Evolutionary conservation across 2,113 vertebrate species (phyloP), one percentile per base, ranked within the genome.

Genomic region (Lathamus discolor): DNA sequence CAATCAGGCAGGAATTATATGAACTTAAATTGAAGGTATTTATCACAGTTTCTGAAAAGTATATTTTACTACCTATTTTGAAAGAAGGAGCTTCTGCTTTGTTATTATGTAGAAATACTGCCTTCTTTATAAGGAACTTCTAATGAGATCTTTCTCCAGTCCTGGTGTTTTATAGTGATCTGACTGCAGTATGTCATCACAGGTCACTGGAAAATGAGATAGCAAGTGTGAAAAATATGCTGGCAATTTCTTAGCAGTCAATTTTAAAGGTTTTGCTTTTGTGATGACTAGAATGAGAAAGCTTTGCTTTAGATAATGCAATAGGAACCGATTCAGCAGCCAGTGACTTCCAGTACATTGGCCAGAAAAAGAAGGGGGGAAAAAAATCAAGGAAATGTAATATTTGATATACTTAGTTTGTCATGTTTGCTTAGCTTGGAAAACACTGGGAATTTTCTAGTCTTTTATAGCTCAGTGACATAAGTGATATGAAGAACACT

Each of bases 1-100:
- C 90, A 91, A 68, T 93, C 86, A 80, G n/a, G 44, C 68, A 89
- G 64, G 74, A 95, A 81, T 88, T 83, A 75, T 39, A 52, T 69
- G 70, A 82, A 87, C 46, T 63, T 92, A 80, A 90, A 94, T 91
- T 89, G 48, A 76, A 87, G 74, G 80, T 92, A 87, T 95, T 96
- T 95, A 81, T 91, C 55, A 74, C 57, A 51, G 31, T 81, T 88
- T 92, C 85, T 85, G 57, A 77, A 79, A 91, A 80, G 62, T 70
- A 74, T 92, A 81, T 88, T 81, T 92, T 86, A 57, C 64, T 69
- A 72, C 39, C 23, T 51, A 17, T 67, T 93, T 93, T 78, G 46
- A 88, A 70, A 75, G 64, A 89, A 87, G 87, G 88, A 76, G 5
- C 37, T 89, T 49, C 41, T 85, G 1, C 46, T 89, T 69, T 72